These are phyloP conservation scores for Disparrhopalites patrizii DNA, from an alignment of 2,888 invertebrate species.

Conservation along the genomic window DNA sequence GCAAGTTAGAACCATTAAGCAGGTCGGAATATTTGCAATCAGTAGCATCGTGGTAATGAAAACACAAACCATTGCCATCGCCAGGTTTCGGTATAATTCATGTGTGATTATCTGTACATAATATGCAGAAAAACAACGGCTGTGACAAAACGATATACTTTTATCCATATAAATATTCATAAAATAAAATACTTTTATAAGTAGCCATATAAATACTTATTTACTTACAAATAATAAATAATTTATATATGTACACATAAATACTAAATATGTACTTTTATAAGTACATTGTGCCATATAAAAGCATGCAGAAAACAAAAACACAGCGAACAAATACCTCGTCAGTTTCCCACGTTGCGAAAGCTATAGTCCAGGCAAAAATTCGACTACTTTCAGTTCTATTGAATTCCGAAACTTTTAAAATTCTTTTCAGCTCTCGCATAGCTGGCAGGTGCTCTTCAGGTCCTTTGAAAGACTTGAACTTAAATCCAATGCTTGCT, in stretches of 20 bases:
- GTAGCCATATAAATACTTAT: too few relatives aligned
- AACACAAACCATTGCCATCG: slow-evolving; percentile 70
- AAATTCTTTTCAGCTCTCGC: slow-evolving; percentile 61
- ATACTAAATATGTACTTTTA: too few relatives aligned
- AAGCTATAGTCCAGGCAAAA: slow-evolving; percentile 68
- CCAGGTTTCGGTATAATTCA: slow-evolving; percentile 72
- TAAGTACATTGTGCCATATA: neutral
- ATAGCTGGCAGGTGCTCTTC: slow-evolving; percentile 69
- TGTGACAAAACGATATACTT: too few relatives aligned
- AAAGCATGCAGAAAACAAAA: neutral
- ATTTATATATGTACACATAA: too few relatives aligned
- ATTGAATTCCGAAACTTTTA: slow-evolving; percentile 59
- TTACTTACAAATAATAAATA: slow-evolving; percentile 37
- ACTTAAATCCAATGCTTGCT: slow-evolving; percentile 63
- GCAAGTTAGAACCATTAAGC: slow-evolving; percentile 72
- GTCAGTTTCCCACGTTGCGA: slow-evolving; percentile 72
- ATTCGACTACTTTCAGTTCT: slow-evolving; percentile 61
- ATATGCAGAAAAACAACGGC: too few relatives aligned
- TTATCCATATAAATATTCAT: too few relatives aligned
- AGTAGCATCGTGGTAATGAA: slow-evolving; percentile 72
- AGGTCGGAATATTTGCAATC: slow-evolving; percentile 71
- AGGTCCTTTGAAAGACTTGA: slow-evolving; percentile 57
- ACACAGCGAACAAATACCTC: slow-evolving; percentile 55
- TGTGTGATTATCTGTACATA: slow-evolving; percentile 62
- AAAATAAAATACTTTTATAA: too few relatives aligned